Base-by-base conservation (phyloP, 2,797 vertebrate species). In the Macroramphosus scolopax region DNA sequence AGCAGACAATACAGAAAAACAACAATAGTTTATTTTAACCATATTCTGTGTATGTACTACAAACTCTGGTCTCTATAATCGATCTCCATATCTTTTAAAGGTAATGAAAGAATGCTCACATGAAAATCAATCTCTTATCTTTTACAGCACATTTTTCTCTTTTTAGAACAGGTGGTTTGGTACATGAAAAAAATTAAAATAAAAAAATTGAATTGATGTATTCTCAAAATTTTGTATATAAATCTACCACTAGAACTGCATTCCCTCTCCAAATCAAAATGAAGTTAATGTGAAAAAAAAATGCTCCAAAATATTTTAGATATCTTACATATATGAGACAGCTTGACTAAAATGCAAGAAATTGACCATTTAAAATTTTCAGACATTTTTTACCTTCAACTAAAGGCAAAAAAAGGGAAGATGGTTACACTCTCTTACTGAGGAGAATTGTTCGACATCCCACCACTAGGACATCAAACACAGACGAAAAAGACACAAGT, bases 21-120 rank as follows among this genome's bases (percentile, higher is more conserved):
- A 93, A 92, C 92, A 94, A 91, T 93, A 92, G 91, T 98, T 98
- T 97, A 98, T 98, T 98, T 93, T 93, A 93, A 94, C 91, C 92
- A 94, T 95, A 92, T 89, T 92, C 94, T 92, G 91, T 92, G 89
- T 92, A 93, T 94, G 89, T 93, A 94, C 93, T 98, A 96, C 94
- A 99, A 98, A 98, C 91, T 95, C 91, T 91, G 90, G 75, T 92
- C 82, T 93, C 92, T 97, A 94, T 92, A 93, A 90, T 91, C 82
- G 51, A 85, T 87, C 72, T 82, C 79, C 76, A 80, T 88, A 87
- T 86, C 79, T 90, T 91, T 94, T 91, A 92, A 96, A 97, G 90
- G 88, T 93, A 88, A 90, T 92, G 91, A 92, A 91, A 92, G 89
- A 89, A 90, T 91, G 91, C 84, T 92, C 86, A 92, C 90, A 94